Conservation (phyloP, 2,888 invertebrate genomes). For the Calameuta idolon region DNA sequence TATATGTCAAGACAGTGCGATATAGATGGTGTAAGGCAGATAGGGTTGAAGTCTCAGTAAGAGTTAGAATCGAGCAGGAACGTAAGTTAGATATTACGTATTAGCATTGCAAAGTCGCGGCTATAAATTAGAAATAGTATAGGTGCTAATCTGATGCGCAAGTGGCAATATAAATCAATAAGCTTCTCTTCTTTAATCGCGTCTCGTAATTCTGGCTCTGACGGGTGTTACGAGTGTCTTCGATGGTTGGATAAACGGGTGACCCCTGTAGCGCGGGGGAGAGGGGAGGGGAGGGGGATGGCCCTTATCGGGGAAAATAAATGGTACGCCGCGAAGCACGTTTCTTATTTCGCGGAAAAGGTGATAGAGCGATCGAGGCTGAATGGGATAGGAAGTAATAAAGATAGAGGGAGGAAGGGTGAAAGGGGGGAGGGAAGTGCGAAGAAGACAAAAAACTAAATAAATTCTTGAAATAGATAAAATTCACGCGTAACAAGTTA, state of each 20-base stretch:
- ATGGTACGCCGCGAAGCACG: not conserved
- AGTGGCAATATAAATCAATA: conserved; percentile 46
- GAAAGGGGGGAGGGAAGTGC: fast-evolving
- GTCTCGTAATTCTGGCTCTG: conserved; percentile 9
- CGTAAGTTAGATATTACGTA: conserved; percentile 10
- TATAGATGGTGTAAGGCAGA: not conserved
- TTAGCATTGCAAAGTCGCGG: conserved; percentile 49
- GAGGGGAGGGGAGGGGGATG: not conserved
- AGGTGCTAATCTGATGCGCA: conserved; percentile 40
- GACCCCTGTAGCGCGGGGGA: not conserved
- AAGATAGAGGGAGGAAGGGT: not conserved
- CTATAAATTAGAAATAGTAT: conserved; percentile 47
- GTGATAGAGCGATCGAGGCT: not conserved
- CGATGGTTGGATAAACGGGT: not conserved
- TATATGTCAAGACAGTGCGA: not conserved
- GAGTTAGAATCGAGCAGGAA: not conserved
- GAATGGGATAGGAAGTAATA: not conserved
- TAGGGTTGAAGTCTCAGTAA: not conserved
- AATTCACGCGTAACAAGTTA: not conserved
- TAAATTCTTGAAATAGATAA: not conserved
- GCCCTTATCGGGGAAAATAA: not conserved
- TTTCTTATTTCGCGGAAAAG: not conserved
- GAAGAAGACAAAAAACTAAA: not conserved
- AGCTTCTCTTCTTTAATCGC: conserved; percentile 44
- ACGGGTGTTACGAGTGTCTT: not conserved